Evolutionary conservation across 2,888 invertebrate species (phyloP).

Genomic region (Coenonympha arcania): DNA sequence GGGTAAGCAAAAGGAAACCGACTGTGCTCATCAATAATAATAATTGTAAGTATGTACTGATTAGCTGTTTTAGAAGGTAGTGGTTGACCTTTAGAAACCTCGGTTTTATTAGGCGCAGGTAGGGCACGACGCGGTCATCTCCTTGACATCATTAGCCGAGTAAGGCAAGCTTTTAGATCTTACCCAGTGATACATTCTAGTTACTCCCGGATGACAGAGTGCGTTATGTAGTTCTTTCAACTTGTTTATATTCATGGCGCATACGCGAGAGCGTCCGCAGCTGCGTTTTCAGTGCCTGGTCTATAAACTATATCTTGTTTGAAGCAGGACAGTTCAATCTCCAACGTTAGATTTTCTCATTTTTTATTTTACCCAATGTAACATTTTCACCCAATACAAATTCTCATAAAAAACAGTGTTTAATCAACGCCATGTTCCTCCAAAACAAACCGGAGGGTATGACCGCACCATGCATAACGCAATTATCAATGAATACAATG

Average conservation of each 20-base stretch:
- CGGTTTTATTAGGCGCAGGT: not conserved
- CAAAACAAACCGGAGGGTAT: no score
- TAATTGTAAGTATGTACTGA: not conserved
- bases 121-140: not conserved
- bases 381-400: no score
- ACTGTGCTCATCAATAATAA: not conserved
- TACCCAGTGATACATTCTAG: no score
- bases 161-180: slow-evolving; percentile 22
- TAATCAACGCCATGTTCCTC: no score
- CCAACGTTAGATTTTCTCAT: slow-evolving; percentile 9
- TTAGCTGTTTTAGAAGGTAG: not conserved
- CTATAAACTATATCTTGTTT: slow-evolving; percentile 28
- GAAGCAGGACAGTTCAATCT: slow-evolving; percentile 25
- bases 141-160: slow-evolving; percentile 20
- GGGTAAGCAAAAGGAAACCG: not conserved
- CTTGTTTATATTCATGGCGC: slow-evolving; percentile 15
- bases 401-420: no score
- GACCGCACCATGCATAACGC: no score
- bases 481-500: no score
- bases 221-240: no score
- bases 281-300: slow-evolving; percentile 25
- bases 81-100: not conserved
- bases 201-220: no score
- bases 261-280: slow-evolving; percentile 24
- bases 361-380: slow-evolving; percentile 4